Evolutionary conservation across 2,797 vertebrate genomes (phyloP).

Genomic region (Typhlichthys eigenmanni): DNA sequence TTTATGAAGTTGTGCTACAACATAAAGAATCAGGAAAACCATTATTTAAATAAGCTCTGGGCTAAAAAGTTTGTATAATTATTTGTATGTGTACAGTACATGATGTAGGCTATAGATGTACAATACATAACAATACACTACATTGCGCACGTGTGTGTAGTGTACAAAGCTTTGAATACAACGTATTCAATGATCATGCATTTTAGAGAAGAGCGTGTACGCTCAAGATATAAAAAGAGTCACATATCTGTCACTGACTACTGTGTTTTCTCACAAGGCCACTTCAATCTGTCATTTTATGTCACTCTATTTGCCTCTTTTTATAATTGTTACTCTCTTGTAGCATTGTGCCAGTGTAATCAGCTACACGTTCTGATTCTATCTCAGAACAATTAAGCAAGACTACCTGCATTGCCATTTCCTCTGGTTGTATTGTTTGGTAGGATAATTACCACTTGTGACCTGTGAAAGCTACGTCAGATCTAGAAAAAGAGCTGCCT

Average conservation of each 20-base stretch:
- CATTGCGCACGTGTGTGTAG: no score
- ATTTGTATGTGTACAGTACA: no score
- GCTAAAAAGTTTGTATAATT: no score
- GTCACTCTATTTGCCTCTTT: conserved; percentile 20
- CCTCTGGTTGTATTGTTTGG: conserved; percentile 42
- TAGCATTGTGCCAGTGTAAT: conserved; percentile 51
- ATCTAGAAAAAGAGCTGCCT: conserved; percentile 20
- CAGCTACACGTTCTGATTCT: conserved; percentile 34
- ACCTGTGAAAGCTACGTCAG: conserved; percentile 34
- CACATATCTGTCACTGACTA: conserved; percentile 51
- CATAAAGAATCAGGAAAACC: no score
- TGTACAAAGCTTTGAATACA: no score
- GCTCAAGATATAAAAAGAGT: conserved; percentile 47
- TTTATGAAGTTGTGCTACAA: no score
- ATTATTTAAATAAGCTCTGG: no score
- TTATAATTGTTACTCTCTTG: conserved; percentile 36
- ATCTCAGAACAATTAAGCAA: conserved; percentile 49
- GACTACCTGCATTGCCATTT: conserved; percentile 35
- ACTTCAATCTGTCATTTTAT: conserved; percentile 25
- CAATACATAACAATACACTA: no score
- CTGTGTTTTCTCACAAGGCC: conserved; percentile 43
- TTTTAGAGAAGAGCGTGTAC: no score
- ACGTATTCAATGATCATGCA: no score
- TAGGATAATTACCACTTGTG: conserved; percentile 49
- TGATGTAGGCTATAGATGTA: no score